phyloP scores from a whole-genome alignment of 2,888 invertebrate genomes.

The Drosophila mulleri region DNA sequence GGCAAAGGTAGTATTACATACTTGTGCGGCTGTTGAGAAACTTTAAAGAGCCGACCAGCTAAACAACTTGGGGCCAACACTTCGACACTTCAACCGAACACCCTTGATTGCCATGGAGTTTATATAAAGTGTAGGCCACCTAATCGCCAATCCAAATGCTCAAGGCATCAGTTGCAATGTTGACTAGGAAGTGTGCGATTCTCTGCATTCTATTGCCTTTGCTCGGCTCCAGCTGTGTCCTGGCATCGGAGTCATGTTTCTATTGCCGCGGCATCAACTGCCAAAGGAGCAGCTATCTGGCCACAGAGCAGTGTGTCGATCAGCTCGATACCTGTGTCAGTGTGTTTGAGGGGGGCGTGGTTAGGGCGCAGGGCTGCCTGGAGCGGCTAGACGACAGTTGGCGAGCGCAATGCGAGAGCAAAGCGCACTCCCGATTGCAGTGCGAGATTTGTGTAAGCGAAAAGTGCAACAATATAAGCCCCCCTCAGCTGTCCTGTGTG shows the following conservation, averaged over 20 bases:
- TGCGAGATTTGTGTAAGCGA: constrained; percentile 57
- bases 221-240: constrained; percentile 32
- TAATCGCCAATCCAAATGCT: constrained; percentile 35
- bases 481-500: constrained; percentile 56
- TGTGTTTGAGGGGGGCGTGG: constrained; percentile 61
- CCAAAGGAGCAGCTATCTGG: constrained; percentile 57
- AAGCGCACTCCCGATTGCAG: constrained; percentile 9
- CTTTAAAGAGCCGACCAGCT: constrained; percentile 17
- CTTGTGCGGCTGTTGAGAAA: constrained; percentile 1
- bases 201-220: constrained; percentile 24
- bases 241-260: constrained; percentile 59
- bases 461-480: constrained; percentile 65
- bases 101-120: constrained; percentile 38
- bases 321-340: constrained; percentile 73
- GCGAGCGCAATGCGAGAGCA: constrained; percentile 34
- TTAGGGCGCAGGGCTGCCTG: constrained; percentile 72
- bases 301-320: constrained; percentile 62
- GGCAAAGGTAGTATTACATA: constrained; percentile 20
- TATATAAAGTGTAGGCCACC: constrained; percentile 60
- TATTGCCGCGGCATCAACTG: constrained; percentile 75
- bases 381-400: constrained; percentile 40
- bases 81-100: constrained; percentile 13
- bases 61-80: constrained; percentile 1
- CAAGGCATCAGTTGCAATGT: constrained; percentile 51
- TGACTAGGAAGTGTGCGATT: constrained; percentile 34